phyloP scores from a whole-genome alignment of 1,140 invertebrate species.

The Metopolophium dirhodum region DNA sequence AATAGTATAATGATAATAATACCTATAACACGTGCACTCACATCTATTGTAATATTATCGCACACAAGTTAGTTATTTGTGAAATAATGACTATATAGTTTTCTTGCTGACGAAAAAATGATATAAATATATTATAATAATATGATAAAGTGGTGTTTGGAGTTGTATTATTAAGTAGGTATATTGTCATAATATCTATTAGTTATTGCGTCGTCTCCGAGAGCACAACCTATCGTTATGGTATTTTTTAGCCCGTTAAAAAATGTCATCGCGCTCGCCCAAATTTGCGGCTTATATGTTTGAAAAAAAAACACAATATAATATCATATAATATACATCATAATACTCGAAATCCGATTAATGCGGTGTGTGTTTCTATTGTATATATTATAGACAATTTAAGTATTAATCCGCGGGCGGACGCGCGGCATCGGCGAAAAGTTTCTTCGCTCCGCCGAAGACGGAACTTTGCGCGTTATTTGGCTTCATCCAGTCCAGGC shows the following conservation, averaged over 20 bases:
- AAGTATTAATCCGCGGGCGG: background rate
- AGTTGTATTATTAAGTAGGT: background rate
- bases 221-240: background rate
- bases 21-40: background rate
- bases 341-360: background rate
- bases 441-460: background rate
- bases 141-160: background rate
- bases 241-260: background rate
- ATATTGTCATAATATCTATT: background rate
- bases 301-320: background rate
- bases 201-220: background rate
- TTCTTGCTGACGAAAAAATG: background rate
- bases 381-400: background rate
- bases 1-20: background rate
- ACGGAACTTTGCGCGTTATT: background rate
- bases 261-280: background rate
- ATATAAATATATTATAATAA: too few species aligned
- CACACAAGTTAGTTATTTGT: background rate
- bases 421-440: background rate
- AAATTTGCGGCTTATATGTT: background rate
- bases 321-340: background rate
- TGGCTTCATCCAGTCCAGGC: slow-evolving; percentile 5
- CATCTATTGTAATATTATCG: background rate
- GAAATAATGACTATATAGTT: background rate
- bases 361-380: background rate